Evolutionary conservation across 2,113 vertebrate genomes (phyloP), one percentile per base, ranked within the genome.

Genomic region (Brachirus orientalis): DNA sequence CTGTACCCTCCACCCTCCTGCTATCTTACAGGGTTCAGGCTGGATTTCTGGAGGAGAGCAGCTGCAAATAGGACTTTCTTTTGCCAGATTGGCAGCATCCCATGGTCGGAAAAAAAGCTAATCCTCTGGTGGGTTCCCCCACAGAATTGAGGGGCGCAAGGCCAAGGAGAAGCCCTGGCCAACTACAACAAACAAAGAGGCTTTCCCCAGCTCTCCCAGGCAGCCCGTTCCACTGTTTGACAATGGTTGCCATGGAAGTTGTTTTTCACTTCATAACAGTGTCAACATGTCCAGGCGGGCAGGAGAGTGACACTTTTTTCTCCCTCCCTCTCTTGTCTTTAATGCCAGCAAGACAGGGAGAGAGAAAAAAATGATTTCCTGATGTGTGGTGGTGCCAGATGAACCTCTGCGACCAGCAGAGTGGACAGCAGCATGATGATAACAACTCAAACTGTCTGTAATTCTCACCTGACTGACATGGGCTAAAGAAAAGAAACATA

Each of bases 221-320:
- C 93, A 92, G 91, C 84, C 88, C 69, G 47, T 80, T 92, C 92
- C 92, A 91, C 75, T 83, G 82, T 90, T 92, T 94, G 94, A 95
- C 95, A 94, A 94, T 92, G 91, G 95, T 98, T 95, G 90, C 96
- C 94, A 95, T 96, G 95, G 96, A 94, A 88, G 84, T 92, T 90
- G 91, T 93, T 95, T 95, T 97, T 94, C 91, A 84, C 88, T 93
- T 95, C 95, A 95, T 82, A 95, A 96, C 95, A 96, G 84, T 90
- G 86, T 90, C 44, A 59, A 92, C 89, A 92, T 77, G 91, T 87
- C 88, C 88, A 50, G 83, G 79, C 83, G 3, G 45, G 82, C 89
- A 74, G 88, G 89, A 33, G 73, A 50, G 66, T 77, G 64, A 79
- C 89, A 81, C 73, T 79, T 72, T 91, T 82, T 75, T 80, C 38